Evolutionary conservation across 2,113 vertebrate species (phyloP).

Genomic region (Pithys albifrons): DNA sequence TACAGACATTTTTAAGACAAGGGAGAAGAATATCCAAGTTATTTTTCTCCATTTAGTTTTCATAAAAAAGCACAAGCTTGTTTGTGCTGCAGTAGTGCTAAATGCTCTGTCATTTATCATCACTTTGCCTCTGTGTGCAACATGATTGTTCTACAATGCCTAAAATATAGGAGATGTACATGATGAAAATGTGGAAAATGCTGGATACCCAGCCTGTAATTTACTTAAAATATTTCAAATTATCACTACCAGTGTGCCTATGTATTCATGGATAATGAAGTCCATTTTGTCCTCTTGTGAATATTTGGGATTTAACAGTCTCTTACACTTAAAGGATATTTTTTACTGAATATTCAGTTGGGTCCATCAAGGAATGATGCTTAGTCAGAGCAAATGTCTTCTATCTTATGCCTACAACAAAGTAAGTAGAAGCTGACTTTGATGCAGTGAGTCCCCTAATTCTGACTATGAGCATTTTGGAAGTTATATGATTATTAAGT

Average conservation of each 20-base stretch:
- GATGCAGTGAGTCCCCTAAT: neutral
- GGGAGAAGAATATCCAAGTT: neutral
- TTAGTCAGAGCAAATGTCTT: neutral
- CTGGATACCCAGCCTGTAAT: neutral
- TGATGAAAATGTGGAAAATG: neutral
- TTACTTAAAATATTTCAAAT: neutral
- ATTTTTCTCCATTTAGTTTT: conserved; percentile 9
- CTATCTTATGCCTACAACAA: neutral
- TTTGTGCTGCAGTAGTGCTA: neutral
- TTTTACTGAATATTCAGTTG: neutral
- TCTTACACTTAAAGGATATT: neutral
- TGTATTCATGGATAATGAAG: neutral
- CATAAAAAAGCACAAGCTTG: neutral
- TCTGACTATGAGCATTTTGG: neutral
- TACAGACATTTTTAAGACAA: neutral
- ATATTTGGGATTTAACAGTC: neutral
- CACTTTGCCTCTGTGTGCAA: neutral
- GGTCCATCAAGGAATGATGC: neutral
- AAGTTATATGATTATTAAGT: neutral
- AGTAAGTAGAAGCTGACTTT: neutral
- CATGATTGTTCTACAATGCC: neutral
- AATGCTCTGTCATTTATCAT: neutral
- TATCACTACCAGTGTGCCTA: neutral
- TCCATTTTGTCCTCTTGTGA: neutral
- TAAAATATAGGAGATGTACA: neutral